Evolutionary conservation across 2,113 vertebrate genomes (phyloP).

Genomic region (Rhombomys opimus): DNA sequence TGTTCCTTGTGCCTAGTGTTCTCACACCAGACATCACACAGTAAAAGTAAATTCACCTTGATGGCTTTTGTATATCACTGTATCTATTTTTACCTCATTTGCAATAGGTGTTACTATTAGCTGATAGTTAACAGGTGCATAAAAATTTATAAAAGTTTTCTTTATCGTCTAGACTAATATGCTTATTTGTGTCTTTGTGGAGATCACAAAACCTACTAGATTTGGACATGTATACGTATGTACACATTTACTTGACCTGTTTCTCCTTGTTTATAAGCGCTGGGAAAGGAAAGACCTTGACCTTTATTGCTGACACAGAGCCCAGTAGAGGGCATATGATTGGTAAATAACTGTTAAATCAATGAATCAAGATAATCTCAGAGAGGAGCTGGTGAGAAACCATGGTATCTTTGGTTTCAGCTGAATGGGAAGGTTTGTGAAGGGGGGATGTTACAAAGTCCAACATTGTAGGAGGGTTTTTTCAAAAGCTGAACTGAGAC

Average conservation of each 20-base stretch:
- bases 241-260: background rate
- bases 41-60: background rate
- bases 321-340: background rate
- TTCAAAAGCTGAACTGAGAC: background rate
- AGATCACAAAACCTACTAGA: background rate
- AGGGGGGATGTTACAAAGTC: background rate
- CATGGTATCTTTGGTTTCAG: background rate
- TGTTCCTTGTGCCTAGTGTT: background rate
- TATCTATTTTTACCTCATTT: background rate
- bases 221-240: background rate
- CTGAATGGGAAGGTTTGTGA: background rate
- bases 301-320: background rate
- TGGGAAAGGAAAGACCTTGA: background rate
- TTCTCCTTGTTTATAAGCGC: background rate
- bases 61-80: background rate
- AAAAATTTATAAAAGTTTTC: conserved; percentile 9
- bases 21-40: background rate
- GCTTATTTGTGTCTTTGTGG: background rate
- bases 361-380: background rate
- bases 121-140: conserved; percentile 22
- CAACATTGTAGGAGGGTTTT: background rate
- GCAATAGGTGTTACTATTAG: background rate
- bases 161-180: background rate
- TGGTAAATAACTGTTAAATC: background rate
- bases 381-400: background rate